Evolutionary conservation across 2,113 vertebrate genomes (phyloP).

Genomic region (Grallaria varia): DNA sequence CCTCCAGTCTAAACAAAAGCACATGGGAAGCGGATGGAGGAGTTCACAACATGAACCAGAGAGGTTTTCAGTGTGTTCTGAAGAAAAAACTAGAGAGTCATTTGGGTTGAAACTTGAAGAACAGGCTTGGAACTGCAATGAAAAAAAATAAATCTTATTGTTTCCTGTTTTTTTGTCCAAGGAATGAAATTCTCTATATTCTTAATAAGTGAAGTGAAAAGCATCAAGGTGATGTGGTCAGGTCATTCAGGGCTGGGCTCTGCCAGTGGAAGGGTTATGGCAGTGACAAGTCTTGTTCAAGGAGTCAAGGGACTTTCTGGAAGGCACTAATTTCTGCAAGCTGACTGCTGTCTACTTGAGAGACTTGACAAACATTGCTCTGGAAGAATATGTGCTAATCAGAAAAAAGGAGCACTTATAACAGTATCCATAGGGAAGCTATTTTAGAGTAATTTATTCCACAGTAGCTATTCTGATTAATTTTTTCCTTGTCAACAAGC

Average conservation of each 20-base stretch:
- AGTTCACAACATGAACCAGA: not conserved
- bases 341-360: not conserved
- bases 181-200: not conserved
- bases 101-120: not conserved
- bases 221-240: not conserved
- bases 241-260: not conserved
- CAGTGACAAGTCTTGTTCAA: not conserved
- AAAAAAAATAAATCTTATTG: not conserved
- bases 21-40: accelerated
- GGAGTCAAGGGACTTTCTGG: not conserved
- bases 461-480: conserved; percentile 7
- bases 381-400: not conserved
- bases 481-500: conserved; percentile 15
- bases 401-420: not conserved
- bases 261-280: not conserved
- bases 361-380: not conserved
- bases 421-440: not conserved
- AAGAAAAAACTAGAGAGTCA: not conserved
- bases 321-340: not conserved
- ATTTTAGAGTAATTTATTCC: conserved; percentile 23
- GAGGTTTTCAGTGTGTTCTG: not conserved
- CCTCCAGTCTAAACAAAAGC: not conserved
- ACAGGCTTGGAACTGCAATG: not conserved
- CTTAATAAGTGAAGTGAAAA: not conserved
- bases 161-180: not conserved